These are phyloP conservation scores for Pristiophorus japonicus DNA, from an alignment of 2,113 vertebrate species.

Conservation along the genomic window DNA sequence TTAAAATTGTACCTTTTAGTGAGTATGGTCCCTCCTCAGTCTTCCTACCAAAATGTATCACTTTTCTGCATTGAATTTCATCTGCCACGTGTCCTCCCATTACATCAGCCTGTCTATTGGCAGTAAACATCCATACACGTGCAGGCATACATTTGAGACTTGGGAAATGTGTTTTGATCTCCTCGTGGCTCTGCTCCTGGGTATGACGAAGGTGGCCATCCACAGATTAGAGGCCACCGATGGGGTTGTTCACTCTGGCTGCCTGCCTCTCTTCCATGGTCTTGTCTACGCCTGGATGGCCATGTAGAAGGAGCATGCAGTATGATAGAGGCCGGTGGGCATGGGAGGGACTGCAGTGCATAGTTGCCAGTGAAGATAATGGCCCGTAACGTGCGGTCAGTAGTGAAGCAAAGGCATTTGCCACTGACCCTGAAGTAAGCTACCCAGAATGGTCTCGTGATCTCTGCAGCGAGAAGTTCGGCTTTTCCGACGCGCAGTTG, in stretches of 20 bases:
- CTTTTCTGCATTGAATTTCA: too few species aligned
- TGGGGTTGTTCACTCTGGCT: background rate
- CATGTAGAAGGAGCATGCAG: background rate
- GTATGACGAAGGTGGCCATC: background rate
- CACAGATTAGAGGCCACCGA: background rate
- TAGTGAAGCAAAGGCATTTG: too few species aligned
- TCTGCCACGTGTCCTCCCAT: too few species aligned
- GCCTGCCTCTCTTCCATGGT: background rate
- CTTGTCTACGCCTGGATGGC: background rate
- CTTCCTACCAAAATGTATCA: too few species aligned
- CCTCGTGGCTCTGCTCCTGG: background rate
- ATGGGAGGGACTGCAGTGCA: background rate
- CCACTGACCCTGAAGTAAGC: too few species aligned
- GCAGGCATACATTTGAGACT: background rate
- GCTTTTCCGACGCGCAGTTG: too few species aligned
- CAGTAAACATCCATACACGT: background rate
- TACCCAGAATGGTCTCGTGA: too few species aligned
- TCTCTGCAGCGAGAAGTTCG: too few species aligned
- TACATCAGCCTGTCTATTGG: background rate
- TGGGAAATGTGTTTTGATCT: background rate
- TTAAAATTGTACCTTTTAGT: too few species aligned
- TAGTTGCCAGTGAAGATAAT: background rate
- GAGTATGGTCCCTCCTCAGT: too few species aligned
- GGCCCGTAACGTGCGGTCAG: too few species aligned
- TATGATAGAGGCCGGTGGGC: background rate